These are phyloP conservation scores for Cylas formicarius DNA, from an alignment of 1,140 invertebrate genomes.

Conservation along the genomic window DNA sequence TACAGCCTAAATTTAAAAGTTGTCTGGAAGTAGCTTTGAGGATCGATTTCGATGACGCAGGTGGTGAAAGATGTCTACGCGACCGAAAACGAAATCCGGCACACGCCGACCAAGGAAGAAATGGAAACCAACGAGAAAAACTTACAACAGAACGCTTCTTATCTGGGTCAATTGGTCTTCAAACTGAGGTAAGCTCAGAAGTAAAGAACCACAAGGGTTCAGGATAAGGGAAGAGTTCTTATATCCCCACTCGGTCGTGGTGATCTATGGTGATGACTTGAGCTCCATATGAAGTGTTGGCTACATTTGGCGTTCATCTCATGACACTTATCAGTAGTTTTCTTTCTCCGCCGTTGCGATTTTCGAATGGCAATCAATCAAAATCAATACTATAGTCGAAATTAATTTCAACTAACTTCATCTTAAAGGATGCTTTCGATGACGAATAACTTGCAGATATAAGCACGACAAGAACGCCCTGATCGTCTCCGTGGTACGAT, in stretches of 20 bases:
- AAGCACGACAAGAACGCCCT: conserved; percentile 82
- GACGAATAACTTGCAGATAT: too few species aligned
- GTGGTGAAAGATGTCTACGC: conserved; percentile 44
- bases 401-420: too few species aligned
- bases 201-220: too few species aligned
- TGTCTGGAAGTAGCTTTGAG: conserved; percentile 9
- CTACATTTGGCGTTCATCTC: too few species aligned
- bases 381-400: too few species aligned
- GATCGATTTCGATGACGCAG: conserved; percentile 31
- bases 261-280: too few species aligned
- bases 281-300: too few species aligned
- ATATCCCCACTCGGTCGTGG: too few species aligned
- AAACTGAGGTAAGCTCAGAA: conserved; percentile 65
- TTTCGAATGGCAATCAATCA: too few species aligned
- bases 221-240: too few species aligned
- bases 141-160: conserved; percentile 47
- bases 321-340: too few species aligned
- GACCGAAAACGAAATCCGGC: conserved; percentile 44
- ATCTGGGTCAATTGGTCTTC: conserved; percentile 79
- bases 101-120: conserved; percentile 51
- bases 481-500: conserved; percentile 84
- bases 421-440: conserved; percentile 8
- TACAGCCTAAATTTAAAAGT: neutral
- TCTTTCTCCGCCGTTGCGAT: too few species aligned
- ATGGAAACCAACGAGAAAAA: conserved; percentile 57